phyloP scores from a whole-genome alignment of 2,888 invertebrate genomes.

The Sarcophaga carnaria region DNA sequence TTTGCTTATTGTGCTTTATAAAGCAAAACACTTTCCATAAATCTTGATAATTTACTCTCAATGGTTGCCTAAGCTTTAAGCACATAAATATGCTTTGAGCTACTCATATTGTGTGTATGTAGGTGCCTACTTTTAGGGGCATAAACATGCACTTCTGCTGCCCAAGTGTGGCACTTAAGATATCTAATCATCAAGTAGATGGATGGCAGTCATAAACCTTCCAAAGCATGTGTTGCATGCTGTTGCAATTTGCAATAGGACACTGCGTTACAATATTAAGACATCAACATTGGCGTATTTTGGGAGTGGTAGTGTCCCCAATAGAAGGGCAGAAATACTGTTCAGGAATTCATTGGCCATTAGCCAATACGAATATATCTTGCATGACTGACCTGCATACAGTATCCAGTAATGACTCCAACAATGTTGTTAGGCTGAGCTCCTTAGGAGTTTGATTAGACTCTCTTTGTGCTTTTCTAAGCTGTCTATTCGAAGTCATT shows the following conservation, averaged over 20 bases:
- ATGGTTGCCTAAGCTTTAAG: not conserved
- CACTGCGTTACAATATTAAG: constrained; percentile 6
- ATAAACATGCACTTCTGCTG: constrained; percentile 29
- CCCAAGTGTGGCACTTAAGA: constrained; percentile 32
- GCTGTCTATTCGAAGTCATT: too few species aligned
- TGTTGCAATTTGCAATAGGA: constrained; percentile 28
- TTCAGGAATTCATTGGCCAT: too few species aligned
- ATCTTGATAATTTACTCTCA: not conserved
- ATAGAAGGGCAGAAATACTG: too few species aligned
- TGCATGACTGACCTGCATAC: too few species aligned
- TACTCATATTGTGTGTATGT: constrained; percentile 43
- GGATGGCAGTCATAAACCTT: constrained; percentile 37
- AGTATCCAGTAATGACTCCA: too few species aligned
- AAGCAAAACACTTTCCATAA: too few species aligned
- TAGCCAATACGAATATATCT: too few species aligned
- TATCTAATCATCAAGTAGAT: constrained; percentile 51
- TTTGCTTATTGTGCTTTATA: too few species aligned
- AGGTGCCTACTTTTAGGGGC: constrained; percentile 51
- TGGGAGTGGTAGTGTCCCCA: too few species aligned
- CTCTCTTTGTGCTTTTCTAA: too few species aligned
- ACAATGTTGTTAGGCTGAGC: too few species aligned
- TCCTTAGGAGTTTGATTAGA: too few species aligned
- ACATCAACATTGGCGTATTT: not conserved
- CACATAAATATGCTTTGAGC: not conserved
- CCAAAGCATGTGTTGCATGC: constrained; percentile 30